Evolutionary conservation across 2,888 invertebrate genomes (phyloP), one percentile per base, ranked within the genome.

Genomic region (Acleris literana): DNA sequence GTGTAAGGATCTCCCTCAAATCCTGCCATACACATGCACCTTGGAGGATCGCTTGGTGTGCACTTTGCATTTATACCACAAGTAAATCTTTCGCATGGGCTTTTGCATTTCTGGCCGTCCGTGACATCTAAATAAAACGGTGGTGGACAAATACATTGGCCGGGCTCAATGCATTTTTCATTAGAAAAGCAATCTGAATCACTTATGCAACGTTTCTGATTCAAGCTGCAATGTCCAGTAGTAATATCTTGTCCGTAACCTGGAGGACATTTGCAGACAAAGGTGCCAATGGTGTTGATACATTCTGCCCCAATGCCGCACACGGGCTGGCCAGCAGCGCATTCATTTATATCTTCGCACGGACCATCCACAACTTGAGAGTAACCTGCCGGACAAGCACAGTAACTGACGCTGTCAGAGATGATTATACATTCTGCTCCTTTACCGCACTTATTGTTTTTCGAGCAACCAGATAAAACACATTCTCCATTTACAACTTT

Each of bases 11-110:
- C 96, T 13, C 98, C 97, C 86, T 96, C 96, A 81, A 95, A 97
- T 16, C 98, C 98, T 20, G 95, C 93, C 86, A 96, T 95, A 83
- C 98, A 98, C 94, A 96, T 95, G 82, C 98, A 98, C 77, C 95
- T 95, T 0, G 98, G 97, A 9, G 97, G 97, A 87, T 97, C 97
- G 68, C 96, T 96, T 0, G 97, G 97, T 1, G 97, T 97, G 82
- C 98, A 98, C 87, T 96, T 96, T 4, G 97, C 96, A 81, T 98
- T 97, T 57, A 97, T 95, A 43, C 98, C 98, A 76, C 98, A 98
- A 9, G 96, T 95, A 83, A 96, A 97, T 69, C 97, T 94, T 85
- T 98, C 97, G 83, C 98, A 98, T 7, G 98, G 98, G 92, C 96
- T 98, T 89, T 97, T 97, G 83, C 98, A 98, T 82, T 96, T 96